Evolutionary conservation across 2,888 invertebrate genomes (phyloP), one percentile per base, ranked within the genome.

Genomic region (Agonopterix arenella): DNA sequence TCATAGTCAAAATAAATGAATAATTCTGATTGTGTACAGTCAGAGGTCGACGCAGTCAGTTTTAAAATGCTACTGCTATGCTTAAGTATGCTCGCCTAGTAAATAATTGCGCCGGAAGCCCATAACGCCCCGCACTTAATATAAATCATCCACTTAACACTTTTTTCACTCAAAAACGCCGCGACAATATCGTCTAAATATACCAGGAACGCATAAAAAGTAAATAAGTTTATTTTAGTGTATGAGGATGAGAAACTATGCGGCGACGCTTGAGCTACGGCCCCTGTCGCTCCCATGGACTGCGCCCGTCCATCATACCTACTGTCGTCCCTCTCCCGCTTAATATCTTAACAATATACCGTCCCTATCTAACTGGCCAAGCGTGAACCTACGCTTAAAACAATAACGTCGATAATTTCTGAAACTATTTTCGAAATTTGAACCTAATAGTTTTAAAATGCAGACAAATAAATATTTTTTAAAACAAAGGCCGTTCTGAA

Each of bases 131-230:
- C 68, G 71, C 80, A 78, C 79, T 84, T 80, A 82, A 80, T 80
- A 84, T 88, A 85, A 86, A 86, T 89, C 86, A 88, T 84, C 84
- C 84, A 86, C 84, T 88, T 88, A 86, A 85, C 86, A 85, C 85
- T 81, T 84, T 84, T 84, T 81, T 79, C 53, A 68, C 62, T 67
- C 60, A 65, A 70, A 73, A 74, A 73, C 65, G 69, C 63, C 64
- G 76, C 77, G 82, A 84, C 84, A 84, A 79, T 80, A 75, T 82
- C 75, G 66, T 80, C 82, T 80, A 84, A 81, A 84, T 84, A 81
- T 82, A 84, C 77, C 76, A 71, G 75, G 77, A 70, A 72, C 64
- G 68, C 80, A 84, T 81, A 84, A 85, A 85, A 84, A 84, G 74
- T 69, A 45, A 47, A 52, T 48, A 73, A 76, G 80, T 80, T 84